Percentiles rank a stretch among this genome's conserved stretches.
These are phyloP conservation scores for Mormyrus proboscirostris DNA, from an alignment of 2,797 vertebrate species.

Conservation along the genomic window DNA sequence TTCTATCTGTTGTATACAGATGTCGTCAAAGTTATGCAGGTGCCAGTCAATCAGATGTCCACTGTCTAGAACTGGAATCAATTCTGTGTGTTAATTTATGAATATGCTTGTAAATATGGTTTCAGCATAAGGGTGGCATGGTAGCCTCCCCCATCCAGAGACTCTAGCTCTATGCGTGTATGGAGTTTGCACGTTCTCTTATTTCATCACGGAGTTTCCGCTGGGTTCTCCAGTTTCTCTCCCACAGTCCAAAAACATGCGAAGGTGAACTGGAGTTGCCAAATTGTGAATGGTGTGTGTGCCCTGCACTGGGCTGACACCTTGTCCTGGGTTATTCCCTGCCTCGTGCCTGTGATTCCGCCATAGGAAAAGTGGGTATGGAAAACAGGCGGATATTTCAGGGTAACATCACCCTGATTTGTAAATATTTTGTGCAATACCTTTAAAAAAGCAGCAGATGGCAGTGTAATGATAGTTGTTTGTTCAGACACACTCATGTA, in stretches of 20 bases:
- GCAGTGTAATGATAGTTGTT: neutral
- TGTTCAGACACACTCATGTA: neutral
- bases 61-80: neutral
- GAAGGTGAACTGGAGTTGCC: neutral
- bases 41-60: neutral
- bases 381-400: neutral
- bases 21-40: neutral
- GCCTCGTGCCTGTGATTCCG: too few species aligned
- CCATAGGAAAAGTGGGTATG: neutral
- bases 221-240: neutral
- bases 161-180: neutral
- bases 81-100: neutral
- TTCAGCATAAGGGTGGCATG: neutral
- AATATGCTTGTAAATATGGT: neutral
- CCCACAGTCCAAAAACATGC: neutral
- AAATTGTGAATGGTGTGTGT: neutral
- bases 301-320: neutral
- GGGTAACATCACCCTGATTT: neutral
- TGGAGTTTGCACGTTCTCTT: neutral
- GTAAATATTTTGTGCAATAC: neutral
- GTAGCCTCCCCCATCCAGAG: neutral
- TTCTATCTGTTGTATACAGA: neutral
- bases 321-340: neutral
- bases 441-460: neutral
- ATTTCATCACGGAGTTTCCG: neutral